Percentiles rank a stretch among this genome's conserved stretches.
phyloP scores from a whole-genome alignment of 2,888 invertebrate genomes.

The Caenorhabditis drosophilae region DNA sequence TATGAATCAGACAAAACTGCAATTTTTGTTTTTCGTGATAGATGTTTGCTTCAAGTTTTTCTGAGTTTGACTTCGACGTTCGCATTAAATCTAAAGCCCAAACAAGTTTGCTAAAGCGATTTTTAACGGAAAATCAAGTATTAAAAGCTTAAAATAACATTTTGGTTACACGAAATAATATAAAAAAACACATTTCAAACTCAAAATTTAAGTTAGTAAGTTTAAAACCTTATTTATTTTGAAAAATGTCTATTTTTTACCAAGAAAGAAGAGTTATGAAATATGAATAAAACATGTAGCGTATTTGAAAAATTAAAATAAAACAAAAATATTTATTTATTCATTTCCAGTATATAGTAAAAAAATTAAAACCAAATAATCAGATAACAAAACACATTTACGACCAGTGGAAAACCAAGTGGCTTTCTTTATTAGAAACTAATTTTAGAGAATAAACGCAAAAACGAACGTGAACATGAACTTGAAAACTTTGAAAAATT shows the following conservation, averaged over 20 bases:
- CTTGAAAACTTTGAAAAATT: too few relatives aligned
- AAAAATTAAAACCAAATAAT: too few relatives aligned
- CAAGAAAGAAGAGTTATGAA: background rate
- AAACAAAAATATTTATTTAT: too few relatives aligned
- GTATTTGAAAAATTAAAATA: too few relatives aligned
- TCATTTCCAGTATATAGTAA: too few relatives aligned
- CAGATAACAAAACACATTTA: background rate
- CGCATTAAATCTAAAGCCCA: too few relatives aligned
- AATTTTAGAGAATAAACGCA: slow-evolving; percentile 4
- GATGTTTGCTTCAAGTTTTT: slow-evolving; percentile 11
- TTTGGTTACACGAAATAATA: background rate
- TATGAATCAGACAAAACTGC: slow-evolving; percentile 64
- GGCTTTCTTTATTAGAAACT: too few relatives aligned
- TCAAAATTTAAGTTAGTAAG: too few relatives aligned
- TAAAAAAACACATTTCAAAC: too few relatives aligned
- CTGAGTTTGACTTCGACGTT: too few relatives aligned
- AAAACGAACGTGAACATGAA: slow-evolving; percentile 9
- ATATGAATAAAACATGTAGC: too few relatives aligned
- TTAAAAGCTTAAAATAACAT: background rate
- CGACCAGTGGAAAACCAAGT: background rate
- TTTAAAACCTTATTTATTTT: background rate
- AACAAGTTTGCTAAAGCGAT: background rate
- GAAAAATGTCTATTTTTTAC: background rate
- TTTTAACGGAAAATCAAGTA: background rate
- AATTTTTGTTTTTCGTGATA: slow-evolving; percentile 64